These are phyloP conservation scores for Rhimphoctona megacephalus DNA, from an alignment of 2,888 invertebrate species.

Conservation along the genomic window DNA sequence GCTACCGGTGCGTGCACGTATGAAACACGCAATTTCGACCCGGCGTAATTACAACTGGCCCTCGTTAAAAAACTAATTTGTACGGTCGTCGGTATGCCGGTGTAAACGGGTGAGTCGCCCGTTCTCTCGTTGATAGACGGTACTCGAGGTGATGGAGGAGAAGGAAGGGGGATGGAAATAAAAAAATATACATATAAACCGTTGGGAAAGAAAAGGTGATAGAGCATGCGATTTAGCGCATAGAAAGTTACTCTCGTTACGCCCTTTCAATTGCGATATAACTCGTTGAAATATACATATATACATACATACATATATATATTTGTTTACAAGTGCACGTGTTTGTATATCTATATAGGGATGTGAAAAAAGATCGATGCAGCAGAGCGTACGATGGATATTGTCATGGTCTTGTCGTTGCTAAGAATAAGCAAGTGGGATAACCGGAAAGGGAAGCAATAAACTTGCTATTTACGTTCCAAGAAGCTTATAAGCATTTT, in stretches of 20 bases:
- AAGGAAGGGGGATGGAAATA: too few relatives aligned
- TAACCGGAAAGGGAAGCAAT: conserved; percentile 61
- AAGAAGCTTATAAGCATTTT: conserved; percentile 65
- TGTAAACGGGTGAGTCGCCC: conserved; percentile 52
- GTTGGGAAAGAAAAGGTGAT: background rate
- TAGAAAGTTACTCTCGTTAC: conserved; percentile 17
- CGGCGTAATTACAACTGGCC: conserved; percentile 73
- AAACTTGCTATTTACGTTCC: conserved; percentile 72
- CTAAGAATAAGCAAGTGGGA: conserved; percentile 66
- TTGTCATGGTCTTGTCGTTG: conserved; percentile 49
- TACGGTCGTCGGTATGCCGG: conserved; percentile 67
- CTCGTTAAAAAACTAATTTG: conserved; percentile 76
- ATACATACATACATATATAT: background rate
- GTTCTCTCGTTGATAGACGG: conserved; percentile 38
- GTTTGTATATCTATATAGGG: background rate
- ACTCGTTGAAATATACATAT: background rate
- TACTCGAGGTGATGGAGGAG: background rate
- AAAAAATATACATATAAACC: conserved; percentile 10
- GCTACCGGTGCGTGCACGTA: conserved; percentile 65
- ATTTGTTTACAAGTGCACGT: background rate
- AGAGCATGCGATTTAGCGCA: conserved; percentile 20
- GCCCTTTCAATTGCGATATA: conserved; percentile 28
- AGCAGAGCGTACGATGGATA: conserved; percentile 27
- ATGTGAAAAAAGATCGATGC: conserved; percentile 57
- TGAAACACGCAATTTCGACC: conserved; percentile 69